Conservation (phyloP, 2,113 vertebrate genomes). For the Lagopus muta region DNA sequence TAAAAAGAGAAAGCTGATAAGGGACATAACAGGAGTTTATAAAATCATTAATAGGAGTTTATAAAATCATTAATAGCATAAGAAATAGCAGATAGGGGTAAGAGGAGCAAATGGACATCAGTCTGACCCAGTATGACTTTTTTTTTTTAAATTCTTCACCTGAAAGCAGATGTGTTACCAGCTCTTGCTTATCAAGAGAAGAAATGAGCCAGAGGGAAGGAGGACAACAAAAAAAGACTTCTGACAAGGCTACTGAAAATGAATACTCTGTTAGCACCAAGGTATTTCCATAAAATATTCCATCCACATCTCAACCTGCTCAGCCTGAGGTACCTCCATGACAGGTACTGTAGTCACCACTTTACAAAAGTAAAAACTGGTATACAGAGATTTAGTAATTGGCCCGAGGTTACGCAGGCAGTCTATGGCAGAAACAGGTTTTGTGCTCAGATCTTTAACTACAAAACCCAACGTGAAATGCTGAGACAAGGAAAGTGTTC, state of each 20-base stretch:
- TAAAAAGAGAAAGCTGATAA: background rate
- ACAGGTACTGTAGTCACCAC: background rate
- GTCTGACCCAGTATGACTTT: background rate
- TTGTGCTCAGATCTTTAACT: conserved; percentile 10
- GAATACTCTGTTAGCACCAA: background rate
- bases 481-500: conserved; percentile 17
- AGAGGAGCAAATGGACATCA: background rate
- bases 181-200: background rate
- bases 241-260: background rate
- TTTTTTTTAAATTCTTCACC: background rate
- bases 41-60: background rate
- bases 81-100: background rate
- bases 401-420: background rate
- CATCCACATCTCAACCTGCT: background rate
- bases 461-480: background rate
- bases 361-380: background rate
- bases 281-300: background rate
- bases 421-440: conserved; percentile 1
- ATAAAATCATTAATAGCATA: background rate
- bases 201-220: background rate
- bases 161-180: background rate
- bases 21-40: background rate
- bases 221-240: background rate
- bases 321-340: background rate
- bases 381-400: background rate